phyloP scores from a whole-genome alignment of 1,140 invertebrate genomes.

The Spodoptera litura region DNA sequence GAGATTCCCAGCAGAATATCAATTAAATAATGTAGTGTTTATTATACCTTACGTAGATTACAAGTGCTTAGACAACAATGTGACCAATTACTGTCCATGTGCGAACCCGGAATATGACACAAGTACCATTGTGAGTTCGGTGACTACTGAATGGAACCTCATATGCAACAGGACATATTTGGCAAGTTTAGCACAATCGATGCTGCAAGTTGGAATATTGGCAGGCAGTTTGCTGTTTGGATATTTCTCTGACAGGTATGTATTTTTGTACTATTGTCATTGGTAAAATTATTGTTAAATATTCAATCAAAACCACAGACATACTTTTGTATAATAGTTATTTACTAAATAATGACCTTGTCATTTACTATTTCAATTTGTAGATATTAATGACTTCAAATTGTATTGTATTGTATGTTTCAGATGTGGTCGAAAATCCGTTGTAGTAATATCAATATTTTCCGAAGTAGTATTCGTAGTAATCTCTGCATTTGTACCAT shows the following conservation, averaged over 20 bases:
- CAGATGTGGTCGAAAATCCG: conserved; percentile 88
- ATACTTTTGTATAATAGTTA: background rate
- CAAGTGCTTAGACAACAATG: conserved; percentile 84
- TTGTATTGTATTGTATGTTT: conserved; percentile 59
- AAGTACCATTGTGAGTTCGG: conserved; percentile 78
- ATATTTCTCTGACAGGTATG: conserved; percentile 82
- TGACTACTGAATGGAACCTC: conserved; percentile 85
- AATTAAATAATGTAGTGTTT: conserved; percentile 89
- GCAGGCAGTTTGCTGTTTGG: conserved; percentile 85
- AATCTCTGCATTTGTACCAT: conserved; percentile 86
- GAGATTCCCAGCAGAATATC: conserved; percentile 89
- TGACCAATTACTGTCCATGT: conserved; percentile 79
- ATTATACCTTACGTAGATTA: conserved; percentile 88
- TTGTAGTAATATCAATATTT: conserved; percentile 85
- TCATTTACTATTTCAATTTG: too few relatives aligned
- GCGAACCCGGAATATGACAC: conserved; percentile 80
- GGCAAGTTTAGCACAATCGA: conserved; percentile 84
- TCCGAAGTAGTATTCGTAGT: conserved; percentile 87
- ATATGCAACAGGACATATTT: conserved; percentile 82
- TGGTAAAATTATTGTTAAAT: background rate
- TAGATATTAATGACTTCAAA: conserved; percentile 3
- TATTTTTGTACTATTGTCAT: conserved; percentile 1
- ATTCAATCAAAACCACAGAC: background rate
- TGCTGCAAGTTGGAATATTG: conserved; percentile 85
- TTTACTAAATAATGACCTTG: background rate